Evolutionary conservation across 2,888 invertebrate genomes (phyloP).

Genomic region (Schrankia costaestrigalis): DNA sequence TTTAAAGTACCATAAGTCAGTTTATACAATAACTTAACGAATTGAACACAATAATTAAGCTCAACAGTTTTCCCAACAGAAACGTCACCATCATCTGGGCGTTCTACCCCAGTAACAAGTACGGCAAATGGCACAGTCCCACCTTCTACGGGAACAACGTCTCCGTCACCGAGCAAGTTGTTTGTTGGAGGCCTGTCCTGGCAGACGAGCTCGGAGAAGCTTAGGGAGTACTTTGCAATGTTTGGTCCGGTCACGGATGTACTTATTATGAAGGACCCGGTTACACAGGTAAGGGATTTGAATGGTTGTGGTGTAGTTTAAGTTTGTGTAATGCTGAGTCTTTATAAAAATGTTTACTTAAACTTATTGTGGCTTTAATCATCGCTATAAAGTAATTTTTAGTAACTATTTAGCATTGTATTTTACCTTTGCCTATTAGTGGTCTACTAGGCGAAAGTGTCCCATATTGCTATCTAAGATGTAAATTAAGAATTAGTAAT

Average conservation of each 20-base stretch:
- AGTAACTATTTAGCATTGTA: too few relatives aligned
- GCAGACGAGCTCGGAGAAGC: slow-evolving; percentile 95
- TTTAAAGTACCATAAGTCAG: too few relatives aligned
- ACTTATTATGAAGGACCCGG: slow-evolving; percentile 96
- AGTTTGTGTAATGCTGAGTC: not conserved
- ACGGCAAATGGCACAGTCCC: slow-evolving; percentile 43
- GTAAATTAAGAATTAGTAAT: too few relatives aligned
- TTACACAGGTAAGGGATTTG: slow-evolving; percentile 89
- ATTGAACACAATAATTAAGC: too few relatives aligned
- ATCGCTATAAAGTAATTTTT: too few relatives aligned
- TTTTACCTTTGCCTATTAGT: too few relatives aligned
- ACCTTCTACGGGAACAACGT: slow-evolving; percentile 54
- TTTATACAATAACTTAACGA: too few relatives aligned
- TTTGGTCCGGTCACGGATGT: slow-evolving; percentile 95
- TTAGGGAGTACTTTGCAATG: slow-evolving; percentile 95
- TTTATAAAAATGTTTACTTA: too few relatives aligned
- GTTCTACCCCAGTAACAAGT: slow-evolving; percentile 83
- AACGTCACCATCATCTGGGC: slow-evolving; percentile 83
- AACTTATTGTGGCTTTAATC: too few relatives aligned
- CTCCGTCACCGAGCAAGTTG: slow-evolving; percentile 89
- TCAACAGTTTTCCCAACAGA: slow-evolving; percentile 60
- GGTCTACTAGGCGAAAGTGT: too few relatives aligned
- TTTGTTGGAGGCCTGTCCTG: slow-evolving; percentile 96
- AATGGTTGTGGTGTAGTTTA: not conserved
- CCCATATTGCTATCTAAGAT: too few relatives aligned